These are phyloP conservation scores for Lordiphosa fenestrarum DNA, from an alignment of 2,888 invertebrate genomes.

Conservation along the genomic window DNA sequence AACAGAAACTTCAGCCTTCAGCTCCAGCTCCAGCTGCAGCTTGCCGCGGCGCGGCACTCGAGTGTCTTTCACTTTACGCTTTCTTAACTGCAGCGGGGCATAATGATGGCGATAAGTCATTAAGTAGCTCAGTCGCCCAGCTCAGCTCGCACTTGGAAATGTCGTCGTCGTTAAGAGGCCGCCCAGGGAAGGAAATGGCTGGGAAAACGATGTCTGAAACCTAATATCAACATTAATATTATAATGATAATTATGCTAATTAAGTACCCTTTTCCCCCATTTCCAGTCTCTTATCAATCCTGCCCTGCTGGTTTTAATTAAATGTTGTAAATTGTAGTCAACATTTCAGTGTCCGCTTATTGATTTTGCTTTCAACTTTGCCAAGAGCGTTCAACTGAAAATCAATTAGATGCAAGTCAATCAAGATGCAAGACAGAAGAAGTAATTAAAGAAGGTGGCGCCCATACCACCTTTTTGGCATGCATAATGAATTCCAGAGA, in stretches of 20 bases:
- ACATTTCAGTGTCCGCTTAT: slow-evolving; percentile 25
- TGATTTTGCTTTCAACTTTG: slow-evolving; percentile 31
- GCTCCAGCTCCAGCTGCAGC: slow-evolving; percentile 1
- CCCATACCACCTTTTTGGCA: too few relatives aligned
- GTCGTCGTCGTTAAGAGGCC: slow-evolving; percentile 18
- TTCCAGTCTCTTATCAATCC: slow-evolving; percentile 7
- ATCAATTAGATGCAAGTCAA: slow-evolving; percentile 48
- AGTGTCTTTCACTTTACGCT: slow-evolving; percentile 63
- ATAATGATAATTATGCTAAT: slow-evolving; percentile 22
- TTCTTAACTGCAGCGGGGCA: slow-evolving; percentile 56
- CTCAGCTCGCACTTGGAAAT: slow-evolving; percentile 9
- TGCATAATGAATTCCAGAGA: too few relatives aligned
- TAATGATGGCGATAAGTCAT: slow-evolving; percentile 66
- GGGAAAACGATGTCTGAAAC: too few relatives aligned
- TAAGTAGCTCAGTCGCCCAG: slow-evolving; percentile 56
- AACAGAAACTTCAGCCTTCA: background rate
- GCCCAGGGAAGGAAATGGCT: slow-evolving; percentile 4
- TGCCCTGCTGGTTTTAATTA: slow-evolving; percentile 36
- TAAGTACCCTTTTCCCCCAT: slow-evolving; percentile 23
- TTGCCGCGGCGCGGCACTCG: slow-evolving; percentile 28
- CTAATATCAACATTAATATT: too few relatives aligned
- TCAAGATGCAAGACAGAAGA: slow-evolving; percentile 18
- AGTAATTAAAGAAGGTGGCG: too few relatives aligned
- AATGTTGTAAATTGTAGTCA: slow-evolving; percentile 40
- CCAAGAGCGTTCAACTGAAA: slow-evolving; percentile 29